Conservation (phyloP, 2,888 invertebrate species). For the Clivina fossor region DNA sequence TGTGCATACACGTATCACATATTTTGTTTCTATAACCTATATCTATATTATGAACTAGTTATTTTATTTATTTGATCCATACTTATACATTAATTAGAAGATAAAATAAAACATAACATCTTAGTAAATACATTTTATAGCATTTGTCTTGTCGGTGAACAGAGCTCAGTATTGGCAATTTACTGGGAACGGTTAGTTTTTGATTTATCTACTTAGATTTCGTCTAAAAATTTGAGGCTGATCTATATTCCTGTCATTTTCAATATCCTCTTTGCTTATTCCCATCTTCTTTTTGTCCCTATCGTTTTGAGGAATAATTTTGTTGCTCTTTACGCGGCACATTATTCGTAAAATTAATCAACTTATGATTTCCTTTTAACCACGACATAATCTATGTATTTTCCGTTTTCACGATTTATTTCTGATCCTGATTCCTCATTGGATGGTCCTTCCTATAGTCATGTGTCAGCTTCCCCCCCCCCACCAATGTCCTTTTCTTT, state of each 20-base stretch:
- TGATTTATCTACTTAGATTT: conserved; percentile 1
- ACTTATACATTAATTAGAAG: too few relatives aligned
- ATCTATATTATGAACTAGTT: conserved; percentile 6
- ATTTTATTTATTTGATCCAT: too few relatives aligned
- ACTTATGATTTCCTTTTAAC: not conserved
- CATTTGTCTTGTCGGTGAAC: conserved; percentile 46
- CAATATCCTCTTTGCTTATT: not conserved
- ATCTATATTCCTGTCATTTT: conserved; percentile 9
- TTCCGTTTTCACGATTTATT: not conserved
- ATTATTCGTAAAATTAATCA: not conserved
- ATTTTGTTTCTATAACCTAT: conserved; percentile 16
- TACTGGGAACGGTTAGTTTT: conserved; percentile 17
- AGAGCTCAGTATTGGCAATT: conserved; percentile 48
- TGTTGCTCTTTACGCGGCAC: not conserved
- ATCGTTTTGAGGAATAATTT: not conserved
- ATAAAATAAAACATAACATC: too few relatives aligned
- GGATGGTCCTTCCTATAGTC: not conserved
- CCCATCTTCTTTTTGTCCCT: not conserved
- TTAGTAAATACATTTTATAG: too few relatives aligned
- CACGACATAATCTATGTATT: not conserved
- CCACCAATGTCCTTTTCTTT: too few relatives aligned
- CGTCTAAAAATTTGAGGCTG: conserved; percentile 16
- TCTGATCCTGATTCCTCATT: not conserved
- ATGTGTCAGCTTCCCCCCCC: conserved; percentile 15
- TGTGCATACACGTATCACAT: conserved; percentile 27